These are phyloP conservation scores for Dione juno DNA, from an alignment of 2,888 invertebrate genomes.

Conservation along the genomic window DNA sequence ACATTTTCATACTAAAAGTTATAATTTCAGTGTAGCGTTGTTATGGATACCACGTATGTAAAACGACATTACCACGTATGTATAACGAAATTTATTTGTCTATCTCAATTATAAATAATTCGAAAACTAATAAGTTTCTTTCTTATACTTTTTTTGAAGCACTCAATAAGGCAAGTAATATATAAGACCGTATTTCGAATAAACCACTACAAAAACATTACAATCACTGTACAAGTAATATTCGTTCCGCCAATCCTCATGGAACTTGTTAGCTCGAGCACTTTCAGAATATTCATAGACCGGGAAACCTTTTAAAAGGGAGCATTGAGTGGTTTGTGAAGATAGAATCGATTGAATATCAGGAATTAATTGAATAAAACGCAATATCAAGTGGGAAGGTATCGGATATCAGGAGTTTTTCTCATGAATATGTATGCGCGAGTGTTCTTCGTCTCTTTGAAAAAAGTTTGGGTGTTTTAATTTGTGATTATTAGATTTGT, in stretches of 20 bases:
- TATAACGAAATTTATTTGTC: background rate
- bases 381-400: conserved; percentile 60
- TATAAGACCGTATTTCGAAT: conserved; percentile 11
- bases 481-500: conserved; percentile 39
- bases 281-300: conserved; percentile 60
- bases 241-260: conserved; percentile 36
- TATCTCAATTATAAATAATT: no score
- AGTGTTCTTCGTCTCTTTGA: conserved; percentile 67
- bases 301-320: conserved; percentile 48
- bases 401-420: conserved; percentile 44
- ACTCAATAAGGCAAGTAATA: conserved; percentile 13
- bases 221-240: conserved; percentile 37
- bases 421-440: conserved; percentile 76
- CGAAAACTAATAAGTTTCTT: background rate
- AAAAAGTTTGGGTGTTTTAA: conserved; percentile 52
- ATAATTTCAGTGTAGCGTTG: no score
- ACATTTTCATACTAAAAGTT: no score
- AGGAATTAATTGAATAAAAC: conserved; percentile 79
- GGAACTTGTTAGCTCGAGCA: conserved; percentile 49
- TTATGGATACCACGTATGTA: no score
- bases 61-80: no score
- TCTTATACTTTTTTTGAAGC: background rate
- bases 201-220: conserved; percentile 34
- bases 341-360: conserved; percentile 61
- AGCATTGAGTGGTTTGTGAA: conserved; percentile 49